A percentile compares a stretch with the other conserved stretches of the same genome.
Conservation (phyloP, 2,888 invertebrate species). For the Watsonalla binaria region DNA sequence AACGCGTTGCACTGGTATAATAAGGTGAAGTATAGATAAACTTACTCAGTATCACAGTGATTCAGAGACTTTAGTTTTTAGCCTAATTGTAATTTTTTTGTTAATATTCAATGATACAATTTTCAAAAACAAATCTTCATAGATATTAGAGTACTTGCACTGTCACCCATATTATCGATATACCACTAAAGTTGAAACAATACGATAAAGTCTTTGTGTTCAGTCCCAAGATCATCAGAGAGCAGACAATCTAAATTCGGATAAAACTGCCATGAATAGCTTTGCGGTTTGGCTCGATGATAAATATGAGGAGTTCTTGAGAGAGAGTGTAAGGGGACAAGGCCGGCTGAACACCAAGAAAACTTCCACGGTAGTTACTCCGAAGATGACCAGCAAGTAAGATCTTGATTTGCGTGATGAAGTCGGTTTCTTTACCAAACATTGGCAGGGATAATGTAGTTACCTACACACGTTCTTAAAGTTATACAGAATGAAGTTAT, state of each 20-base stretch:
- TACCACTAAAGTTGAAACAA: too few species aligned
- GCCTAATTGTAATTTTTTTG: too few species aligned
- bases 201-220: neutral
- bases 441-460: too few species aligned
- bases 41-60: too few species aligned
- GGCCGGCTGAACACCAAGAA: constrained; percentile 17
- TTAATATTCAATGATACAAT: too few species aligned
- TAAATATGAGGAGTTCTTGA: constrained; percentile 54
- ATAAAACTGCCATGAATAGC: constrained; percentile 20
- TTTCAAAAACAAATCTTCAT: too few species aligned
- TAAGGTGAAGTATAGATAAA: constrained; percentile 33
- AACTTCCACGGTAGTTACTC: constrained; percentile 16
- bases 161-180: too few species aligned
- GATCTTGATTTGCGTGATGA: neutral
- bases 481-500: too few species aligned
- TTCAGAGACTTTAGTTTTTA: neutral
- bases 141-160: too few species aligned
- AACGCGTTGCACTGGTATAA: constrained; percentile 69
- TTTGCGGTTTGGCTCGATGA: constrained; percentile 63
- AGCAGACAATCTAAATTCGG: constrained; percentile 7
- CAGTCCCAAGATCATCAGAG: constrained; percentile 11
- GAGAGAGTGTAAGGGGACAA: constrained; percentile 19
- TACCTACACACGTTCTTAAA: too few species aligned
- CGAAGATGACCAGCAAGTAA: constrained; percentile 9
- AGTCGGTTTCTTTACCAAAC: too few species aligned